phyloP scores from a whole-genome alignment of 1,140 invertebrate species.

The Fragariocoptes setiger region DNA sequence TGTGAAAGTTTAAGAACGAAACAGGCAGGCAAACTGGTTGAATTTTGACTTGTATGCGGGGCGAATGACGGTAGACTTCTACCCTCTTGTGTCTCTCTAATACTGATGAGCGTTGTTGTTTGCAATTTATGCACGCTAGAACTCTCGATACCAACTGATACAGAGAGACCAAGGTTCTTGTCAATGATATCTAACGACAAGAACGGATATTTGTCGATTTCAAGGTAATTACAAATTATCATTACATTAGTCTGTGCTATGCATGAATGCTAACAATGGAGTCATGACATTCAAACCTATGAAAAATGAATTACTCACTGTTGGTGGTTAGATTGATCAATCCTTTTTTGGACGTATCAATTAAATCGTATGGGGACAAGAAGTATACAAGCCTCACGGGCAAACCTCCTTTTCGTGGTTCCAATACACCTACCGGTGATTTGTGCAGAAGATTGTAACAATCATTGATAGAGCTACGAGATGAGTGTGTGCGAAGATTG shows the following conservation, averaged over 20 bases:
- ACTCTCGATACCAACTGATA: conserved; percentile 62
- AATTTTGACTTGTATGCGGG: conserved; percentile 42
- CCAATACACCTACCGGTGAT: conserved; percentile 41
- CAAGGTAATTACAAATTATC: conserved; percentile 4
- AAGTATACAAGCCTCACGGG: conserved; percentile 78
- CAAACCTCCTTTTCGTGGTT: conserved; percentile 27
- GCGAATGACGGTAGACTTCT: conserved; percentile 47
- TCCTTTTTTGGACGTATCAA: conserved; percentile 37
- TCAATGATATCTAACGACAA: conserved; percentile 29
- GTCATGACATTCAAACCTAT: too few relatives aligned
- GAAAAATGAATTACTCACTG: conserved; percentile 14
- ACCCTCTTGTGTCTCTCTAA: conserved; percentile 29
- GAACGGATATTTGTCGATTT: too few relatives aligned
- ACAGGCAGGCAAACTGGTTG: conserved; percentile 50
- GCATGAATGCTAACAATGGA: too few relatives aligned
- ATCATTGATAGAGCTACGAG: conserved; percentile 29
- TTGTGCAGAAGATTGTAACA: conserved; percentile 57
- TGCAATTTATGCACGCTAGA: conserved; percentile 56
- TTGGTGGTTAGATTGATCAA: conserved; percentile 38
- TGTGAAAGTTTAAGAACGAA: conserved; percentile 57
- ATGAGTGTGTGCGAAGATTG: conserved; percentile 6
- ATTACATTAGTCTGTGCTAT: conserved; percentile 1
- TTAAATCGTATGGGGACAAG: conserved; percentile 65
- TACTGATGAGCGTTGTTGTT: conserved; percentile 34
- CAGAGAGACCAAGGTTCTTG: conserved; percentile 42